phyloP scores from a whole-genome alignment of 2,888 invertebrate species.

The Limnephilus rhombicus region DNA sequence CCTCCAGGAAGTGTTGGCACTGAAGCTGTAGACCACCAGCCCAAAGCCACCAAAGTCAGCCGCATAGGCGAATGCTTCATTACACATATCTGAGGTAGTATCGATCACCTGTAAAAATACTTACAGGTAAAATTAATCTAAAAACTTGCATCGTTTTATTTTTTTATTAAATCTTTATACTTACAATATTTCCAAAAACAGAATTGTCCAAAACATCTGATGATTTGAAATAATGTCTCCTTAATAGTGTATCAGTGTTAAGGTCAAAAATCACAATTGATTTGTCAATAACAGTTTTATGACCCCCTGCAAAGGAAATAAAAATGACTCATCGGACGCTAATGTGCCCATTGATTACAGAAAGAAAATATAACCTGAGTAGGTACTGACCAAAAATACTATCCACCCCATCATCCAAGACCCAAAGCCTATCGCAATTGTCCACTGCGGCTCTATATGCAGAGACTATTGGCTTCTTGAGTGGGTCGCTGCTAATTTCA shows the following conservation, averaged over 20 bases:
- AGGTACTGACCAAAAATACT: constrained; percentile 82
- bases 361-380: not conserved
- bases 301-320: constrained; percentile 69
- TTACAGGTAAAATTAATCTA: constrained; percentile 11
- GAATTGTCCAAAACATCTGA: constrained; percentile 84
- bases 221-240: constrained; percentile 83
- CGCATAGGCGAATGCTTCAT: constrained; percentile 86
- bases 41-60: constrained; percentile 88
- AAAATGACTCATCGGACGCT: not conserved
- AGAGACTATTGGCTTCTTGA: constrained; percentile 77
- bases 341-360: too few relatives aligned
- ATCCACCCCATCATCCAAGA: constrained; percentile 87
- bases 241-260: constrained; percentile 84
- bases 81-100: constrained; percentile 82
- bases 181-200: constrained; percentile 89
- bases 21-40: constrained; percentile 86
- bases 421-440: constrained; percentile 88
- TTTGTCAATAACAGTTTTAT: constrained; percentile 80
- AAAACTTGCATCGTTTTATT: not conserved
- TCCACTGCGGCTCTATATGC: constrained; percentile 87
- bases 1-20: constrained; percentile 86
- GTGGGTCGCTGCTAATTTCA: not conserved
- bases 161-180: constrained; percentile 67
- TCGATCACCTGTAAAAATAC: constrained; percentile 80
- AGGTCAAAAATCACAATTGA: constrained; percentile 85